phyloP scores from a whole-genome alignment of 2,113 vertebrate species.

The Mellivora capensis region DNA sequence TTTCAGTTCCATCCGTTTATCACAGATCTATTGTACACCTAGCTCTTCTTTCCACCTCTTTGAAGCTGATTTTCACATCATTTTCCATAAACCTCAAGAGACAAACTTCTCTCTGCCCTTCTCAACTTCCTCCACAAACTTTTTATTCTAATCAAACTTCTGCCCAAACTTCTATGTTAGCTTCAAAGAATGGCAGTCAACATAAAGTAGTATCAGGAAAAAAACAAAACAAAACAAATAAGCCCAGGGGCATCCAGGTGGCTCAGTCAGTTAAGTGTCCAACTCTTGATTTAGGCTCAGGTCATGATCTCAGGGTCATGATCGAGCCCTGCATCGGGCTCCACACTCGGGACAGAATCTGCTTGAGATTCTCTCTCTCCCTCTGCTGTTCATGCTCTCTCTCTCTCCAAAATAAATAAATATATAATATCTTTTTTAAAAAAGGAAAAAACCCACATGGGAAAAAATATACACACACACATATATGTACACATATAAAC shows the following conservation, averaged over 20 bases:
- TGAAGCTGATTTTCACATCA: not conserved
- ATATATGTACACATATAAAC: accelerated
- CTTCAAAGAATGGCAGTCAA: not conserved
- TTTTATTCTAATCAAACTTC: not conserved
- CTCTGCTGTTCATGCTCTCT: not conserved
- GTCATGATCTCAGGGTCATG: not conserved
- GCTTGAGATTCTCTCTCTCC: not conserved
- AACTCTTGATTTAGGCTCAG: not conserved
- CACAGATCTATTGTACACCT: accelerated
- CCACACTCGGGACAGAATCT: not conserved
- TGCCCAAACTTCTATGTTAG: not conserved
- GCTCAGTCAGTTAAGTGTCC: not conserved
- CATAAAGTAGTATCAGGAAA: not conserved
- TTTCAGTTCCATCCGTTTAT: not conserved
- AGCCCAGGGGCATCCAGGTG: not conserved
- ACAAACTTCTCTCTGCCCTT: not conserved
- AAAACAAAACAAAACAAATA: too few relatives aligned
- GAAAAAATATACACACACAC: not conserved
- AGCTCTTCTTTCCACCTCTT: not conserved
- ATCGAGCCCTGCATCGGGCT: not conserved
- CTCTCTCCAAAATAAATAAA: not conserved
- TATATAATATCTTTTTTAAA: not conserved
- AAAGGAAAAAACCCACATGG: not conserved
- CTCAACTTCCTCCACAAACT: not conserved
- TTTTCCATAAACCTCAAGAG: not conserved